phyloP scores from a whole-genome alignment of 2,888 invertebrate species.

The Amphimallon solstitiale region DNA sequence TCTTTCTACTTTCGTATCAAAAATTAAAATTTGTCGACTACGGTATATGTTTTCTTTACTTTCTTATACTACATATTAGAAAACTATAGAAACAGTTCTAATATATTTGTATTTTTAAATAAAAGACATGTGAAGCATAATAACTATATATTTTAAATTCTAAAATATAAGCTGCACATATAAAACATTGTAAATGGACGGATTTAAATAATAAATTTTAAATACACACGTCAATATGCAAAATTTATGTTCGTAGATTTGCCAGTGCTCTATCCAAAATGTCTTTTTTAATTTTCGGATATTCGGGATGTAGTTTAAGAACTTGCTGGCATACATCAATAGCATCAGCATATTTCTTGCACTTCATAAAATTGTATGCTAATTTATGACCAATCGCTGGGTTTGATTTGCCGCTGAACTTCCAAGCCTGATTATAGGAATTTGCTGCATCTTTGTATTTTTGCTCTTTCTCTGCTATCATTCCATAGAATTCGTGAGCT shows the following conservation, averaged over 20 bases:
- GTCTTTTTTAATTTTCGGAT: conserved; percentile 91
- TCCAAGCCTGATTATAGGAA: conserved; percentile 90
- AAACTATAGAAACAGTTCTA: too few species aligned
- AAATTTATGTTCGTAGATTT: conserved; percentile 74
- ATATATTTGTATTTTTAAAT: too few species aligned
- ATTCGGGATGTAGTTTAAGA: conserved; percentile 83
- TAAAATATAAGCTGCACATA: too few species aligned
- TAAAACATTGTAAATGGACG: neutral
- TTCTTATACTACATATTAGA: too few species aligned
- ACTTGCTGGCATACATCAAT: conserved; percentile 91
- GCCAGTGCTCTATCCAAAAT: conserved; percentile 89
- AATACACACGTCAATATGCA: too few species aligned
- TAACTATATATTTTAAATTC: too few species aligned
- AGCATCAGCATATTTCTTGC: conserved; percentile 88
- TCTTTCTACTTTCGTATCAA: too few species aligned
- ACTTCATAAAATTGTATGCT: conserved; percentile 91
- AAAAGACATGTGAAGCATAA: too few species aligned
- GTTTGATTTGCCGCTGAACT: conserved; percentile 81
- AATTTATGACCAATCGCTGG: conserved; percentile 91
- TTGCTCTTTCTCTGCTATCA: conserved; percentile 91
- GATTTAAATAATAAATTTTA: too few species aligned
- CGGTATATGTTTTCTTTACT: too few species aligned
- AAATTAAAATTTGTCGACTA: too few species aligned
- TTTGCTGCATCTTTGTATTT: conserved; percentile 85
- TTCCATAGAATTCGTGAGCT: conserved; percentile 89